A percentile compares a stretch with the other conserved stretches of the same genome.
These are phyloP conservation scores for Bombycilla garrulus DNA, from an alignment of 2,113 vertebrate species.

Conservation along the genomic window DNA sequence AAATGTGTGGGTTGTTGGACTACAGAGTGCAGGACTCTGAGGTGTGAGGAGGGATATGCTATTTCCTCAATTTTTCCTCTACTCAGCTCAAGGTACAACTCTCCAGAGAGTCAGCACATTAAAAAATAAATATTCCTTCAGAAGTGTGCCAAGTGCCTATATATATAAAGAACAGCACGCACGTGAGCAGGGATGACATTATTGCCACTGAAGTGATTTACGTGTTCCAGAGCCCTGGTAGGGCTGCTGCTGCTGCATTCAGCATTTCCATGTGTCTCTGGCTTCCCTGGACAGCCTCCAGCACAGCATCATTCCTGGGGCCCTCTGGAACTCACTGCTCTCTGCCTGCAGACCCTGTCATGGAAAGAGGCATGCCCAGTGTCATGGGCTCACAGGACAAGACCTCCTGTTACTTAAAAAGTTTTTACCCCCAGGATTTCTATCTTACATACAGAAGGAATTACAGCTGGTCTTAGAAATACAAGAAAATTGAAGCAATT, in stretches of 20 bases:
- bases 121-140: not conserved
- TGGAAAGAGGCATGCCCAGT: not conserved
- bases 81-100: not conserved
- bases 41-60: not conserved
- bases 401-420: not conserved
- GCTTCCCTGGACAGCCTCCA: not conserved
- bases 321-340: not conserved
- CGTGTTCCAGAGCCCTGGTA: not conserved
- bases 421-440: not conserved
- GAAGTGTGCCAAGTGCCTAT: not conserved
- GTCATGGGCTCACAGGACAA: not conserved
- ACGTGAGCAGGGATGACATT: not conserved
- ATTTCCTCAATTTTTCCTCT: not conserved
- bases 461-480: not conserved
- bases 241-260: not conserved
- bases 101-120: not conserved
- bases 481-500: not conserved
- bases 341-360: not conserved
- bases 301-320: not conserved
- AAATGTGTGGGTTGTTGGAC: not conserved
- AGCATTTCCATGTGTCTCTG: fast-evolving
- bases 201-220: not conserved
- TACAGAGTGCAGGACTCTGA: not conserved
- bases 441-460: not conserved
- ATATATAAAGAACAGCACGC: not conserved